phyloP scores from a whole-genome alignment of 92 coral and sea anemone genomes.

The Epizoanthus rinbou region DNA sequence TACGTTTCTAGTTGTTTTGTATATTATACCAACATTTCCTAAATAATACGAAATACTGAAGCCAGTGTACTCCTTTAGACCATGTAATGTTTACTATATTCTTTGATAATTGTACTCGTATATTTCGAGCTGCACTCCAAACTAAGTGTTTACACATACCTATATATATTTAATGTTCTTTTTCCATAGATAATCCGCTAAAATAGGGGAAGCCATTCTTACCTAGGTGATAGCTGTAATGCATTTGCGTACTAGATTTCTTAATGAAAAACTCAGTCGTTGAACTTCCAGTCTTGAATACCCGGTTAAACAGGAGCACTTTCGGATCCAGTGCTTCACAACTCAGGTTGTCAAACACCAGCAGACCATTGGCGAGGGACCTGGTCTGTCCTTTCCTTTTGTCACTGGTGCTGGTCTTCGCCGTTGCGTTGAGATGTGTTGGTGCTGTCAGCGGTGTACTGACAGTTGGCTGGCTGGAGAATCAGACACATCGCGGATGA shows the following conservation, averaged over 20 bases:
- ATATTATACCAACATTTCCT: too few species aligned
- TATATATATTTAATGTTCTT: too few species aligned
- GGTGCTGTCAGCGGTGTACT: neutral
- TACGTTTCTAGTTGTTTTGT: too few species aligned
- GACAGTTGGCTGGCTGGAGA: constrained; percentile 21
- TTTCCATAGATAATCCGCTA: too few species aligned
- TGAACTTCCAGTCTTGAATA: constrained; percentile 72
- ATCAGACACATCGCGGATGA: too few species aligned
- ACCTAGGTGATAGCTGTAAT: constrained; percentile 64
- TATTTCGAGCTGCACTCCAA: too few species aligned
- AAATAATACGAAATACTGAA: too few species aligned
- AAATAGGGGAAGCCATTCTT: neutral
- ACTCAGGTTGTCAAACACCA: constrained; percentile 44
- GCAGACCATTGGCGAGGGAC: constrained; percentile 38
- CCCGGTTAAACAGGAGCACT: constrained; percentile 59
- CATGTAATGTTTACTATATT: too few species aligned
- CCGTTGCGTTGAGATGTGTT: neutral
- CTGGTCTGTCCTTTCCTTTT: neutral
- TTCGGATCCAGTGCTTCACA: constrained; percentile 65
- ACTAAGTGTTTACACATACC: too few species aligned
- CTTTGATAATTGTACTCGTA: too few species aligned
- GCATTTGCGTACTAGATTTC: constrained; percentile 50
- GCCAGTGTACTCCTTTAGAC: too few species aligned
- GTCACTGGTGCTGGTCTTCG: neutral
- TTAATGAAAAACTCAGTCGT: constrained; percentile 59